Conservation (phyloP, 2,888 invertebrate species). For the Phorcus lineatus region DNA sequence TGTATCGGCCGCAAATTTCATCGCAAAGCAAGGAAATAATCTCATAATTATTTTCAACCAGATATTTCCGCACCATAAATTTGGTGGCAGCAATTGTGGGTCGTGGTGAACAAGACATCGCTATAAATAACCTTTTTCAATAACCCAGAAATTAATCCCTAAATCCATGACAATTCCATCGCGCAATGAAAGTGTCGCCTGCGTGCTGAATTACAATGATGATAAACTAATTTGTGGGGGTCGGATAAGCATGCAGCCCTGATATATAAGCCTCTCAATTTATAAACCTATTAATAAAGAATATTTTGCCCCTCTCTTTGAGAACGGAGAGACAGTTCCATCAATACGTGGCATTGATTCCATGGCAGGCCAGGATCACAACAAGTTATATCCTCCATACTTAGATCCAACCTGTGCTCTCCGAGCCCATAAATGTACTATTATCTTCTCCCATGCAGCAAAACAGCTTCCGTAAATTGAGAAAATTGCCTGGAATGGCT, state of each 20-base stretch:
- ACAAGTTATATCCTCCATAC: no score
- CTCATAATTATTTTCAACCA: neutral
- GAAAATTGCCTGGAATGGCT: no score
- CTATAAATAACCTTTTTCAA: conserved; percentile 7
- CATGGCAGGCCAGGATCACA: no score
- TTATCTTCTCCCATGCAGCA: no score
- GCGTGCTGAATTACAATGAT: neutral
- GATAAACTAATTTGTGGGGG: conserved; percentile 4
- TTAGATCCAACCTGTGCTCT: no score
- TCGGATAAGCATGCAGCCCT: neutral
- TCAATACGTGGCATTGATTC: neutral
- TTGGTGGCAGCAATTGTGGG: neutral
- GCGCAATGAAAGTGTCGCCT: neutral
- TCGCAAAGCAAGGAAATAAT: neutral
- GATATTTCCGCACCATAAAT: neutral
- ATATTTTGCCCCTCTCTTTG: neutral
- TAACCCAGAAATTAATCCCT: neutral
- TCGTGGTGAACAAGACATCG: neutral
- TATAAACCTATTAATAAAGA: conserved; percentile 9
- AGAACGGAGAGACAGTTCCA: neutral
- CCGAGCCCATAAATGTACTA: no score
- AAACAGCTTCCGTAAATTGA: no score
- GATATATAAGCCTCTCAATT: conserved; percentile 1
- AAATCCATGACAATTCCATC: neutral
- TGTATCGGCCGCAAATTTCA: no score